Conservation (phyloP, 2,113 vertebrate species). For the Oncorhynchus nerka region DNA sequence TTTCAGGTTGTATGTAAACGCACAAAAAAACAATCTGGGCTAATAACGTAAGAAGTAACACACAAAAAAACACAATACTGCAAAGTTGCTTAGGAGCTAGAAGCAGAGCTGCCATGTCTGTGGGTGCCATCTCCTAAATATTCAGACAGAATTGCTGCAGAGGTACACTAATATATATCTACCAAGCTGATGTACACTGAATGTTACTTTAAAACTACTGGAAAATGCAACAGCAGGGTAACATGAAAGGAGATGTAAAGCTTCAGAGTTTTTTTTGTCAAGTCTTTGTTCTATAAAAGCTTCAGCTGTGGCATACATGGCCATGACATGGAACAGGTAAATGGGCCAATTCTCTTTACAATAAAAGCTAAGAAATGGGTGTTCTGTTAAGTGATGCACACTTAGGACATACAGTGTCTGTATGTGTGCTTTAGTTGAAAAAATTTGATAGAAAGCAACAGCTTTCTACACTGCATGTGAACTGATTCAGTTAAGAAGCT, state of each 20-base stretch:
- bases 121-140: neutral
- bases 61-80: too few species aligned
- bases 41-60: too few species aligned
- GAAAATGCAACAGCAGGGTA: neutral
- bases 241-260: neutral
- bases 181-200: neutral
- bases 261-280: constrained; percentile 25
- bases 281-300: constrained; percentile 32
- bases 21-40: too few species aligned
- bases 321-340: constrained; percentile 3
- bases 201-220: neutral
- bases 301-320: constrained; percentile 20
- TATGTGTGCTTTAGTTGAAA: neutral
- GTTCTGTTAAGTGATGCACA: constrained; percentile 32
- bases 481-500: too few species aligned
- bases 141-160: neutral
- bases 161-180: neutral
- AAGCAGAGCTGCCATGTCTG: too few species aligned
- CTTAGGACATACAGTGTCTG: neutral
- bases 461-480: too few species aligned
- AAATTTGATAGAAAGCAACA: neutral
- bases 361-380: constrained; percentile 27
- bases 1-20: too few species aligned
- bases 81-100: too few species aligned
- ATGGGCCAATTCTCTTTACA: constrained; percentile 32